phyloP scores from a whole-genome alignment of 2,888 invertebrate genomes.

The Lasiommata megera region DNA sequence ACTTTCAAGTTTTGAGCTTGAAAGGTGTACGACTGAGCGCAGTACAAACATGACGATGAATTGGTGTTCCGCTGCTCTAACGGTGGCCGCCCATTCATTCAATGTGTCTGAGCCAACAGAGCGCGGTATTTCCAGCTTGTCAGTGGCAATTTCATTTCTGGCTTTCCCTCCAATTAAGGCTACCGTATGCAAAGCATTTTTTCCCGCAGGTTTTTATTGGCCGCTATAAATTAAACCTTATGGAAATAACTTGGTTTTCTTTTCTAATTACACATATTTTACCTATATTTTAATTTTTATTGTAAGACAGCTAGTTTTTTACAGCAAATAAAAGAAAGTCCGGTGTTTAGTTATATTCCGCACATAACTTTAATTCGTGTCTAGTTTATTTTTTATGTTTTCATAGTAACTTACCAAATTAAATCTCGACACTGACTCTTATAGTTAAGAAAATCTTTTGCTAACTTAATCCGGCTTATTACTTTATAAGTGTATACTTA shows the following conservation, averaged over 20 bases:
- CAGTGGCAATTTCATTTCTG: conserved; percentile 33
- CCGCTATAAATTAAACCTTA: conserved; percentile 11
- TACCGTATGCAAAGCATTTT: conserved; percentile 6
- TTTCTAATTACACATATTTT: neutral
- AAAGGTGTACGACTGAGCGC: neutral
- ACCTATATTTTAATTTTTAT: neutral
- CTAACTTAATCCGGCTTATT: too few relatives aligned
- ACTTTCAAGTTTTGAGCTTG: too few relatives aligned
- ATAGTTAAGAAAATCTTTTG: too few relatives aligned
- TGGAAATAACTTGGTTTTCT: neutral
- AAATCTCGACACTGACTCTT: too few relatives aligned
- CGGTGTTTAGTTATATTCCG: too few relatives aligned
- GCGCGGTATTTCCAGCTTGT: conserved; percentile 38
- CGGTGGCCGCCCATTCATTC: conserved; percentile 32
- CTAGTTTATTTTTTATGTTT: too few relatives aligned
- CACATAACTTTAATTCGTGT: too few relatives aligned
- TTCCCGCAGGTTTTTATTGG: neutral
- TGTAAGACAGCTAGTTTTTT: neutral
- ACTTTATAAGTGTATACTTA: too few relatives aligned
- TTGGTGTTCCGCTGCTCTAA: conserved; percentile 4
- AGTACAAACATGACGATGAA: conserved; percentile 1
- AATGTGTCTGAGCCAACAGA: conserved; percentile 30
- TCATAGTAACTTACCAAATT: too few relatives aligned
- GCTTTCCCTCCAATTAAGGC: conserved; percentile 15
- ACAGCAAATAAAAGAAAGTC: too few relatives aligned